Base-by-base conservation (phyloP, 2,888 invertebrate species). In the Dione vanillae region DNA sequence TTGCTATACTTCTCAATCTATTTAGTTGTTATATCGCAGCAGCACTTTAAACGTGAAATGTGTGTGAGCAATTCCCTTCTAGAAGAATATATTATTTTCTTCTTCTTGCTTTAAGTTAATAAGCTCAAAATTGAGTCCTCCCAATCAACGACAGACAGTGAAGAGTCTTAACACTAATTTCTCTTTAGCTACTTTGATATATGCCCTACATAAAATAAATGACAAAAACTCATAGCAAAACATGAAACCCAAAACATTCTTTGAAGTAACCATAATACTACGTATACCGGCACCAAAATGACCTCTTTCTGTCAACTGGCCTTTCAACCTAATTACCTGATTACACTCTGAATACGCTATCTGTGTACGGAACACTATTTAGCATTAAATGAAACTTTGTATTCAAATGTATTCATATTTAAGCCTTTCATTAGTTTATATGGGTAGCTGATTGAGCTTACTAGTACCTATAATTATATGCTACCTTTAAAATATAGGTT, bases 251-350 rank as follows among this genome's bases (percentile, higher is more conserved):
- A 16, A 8, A 11, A 19, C 37, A 37, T 51, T 51, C 64, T 51
- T 37, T 41, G 12, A 68, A 41, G 64, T 59, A 20, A 51, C 56
- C 43, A 35, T 40, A 52, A 67, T 45, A 62, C 37, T 40, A 62
- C 40, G 47, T 45, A 56, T 54, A 61, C 67, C 35, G 62, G 12
- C 12, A 64, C 45, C 49, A 49, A 51, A 71, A 64, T 64, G 62
- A 67, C 67, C 71, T 64, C 67, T 64, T 66, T 68, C 71, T 67
- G 68, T 68, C 67, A 59, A 67, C 71, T 52, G 68, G 68, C 71
- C 71, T 71, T 64, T 58, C 71, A 68, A 71, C 71, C 71, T 71
- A 71, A 71, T 71, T 71, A 68, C 71, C 71, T 58, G 67, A 64
- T 71, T 71, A 65, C 64, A 58, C 40, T 58, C 16, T 56, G 69